Evolutionary conservation across 1,140 invertebrate species (phyloP).

Genomic region (Antheraea mylitta): DNA sequence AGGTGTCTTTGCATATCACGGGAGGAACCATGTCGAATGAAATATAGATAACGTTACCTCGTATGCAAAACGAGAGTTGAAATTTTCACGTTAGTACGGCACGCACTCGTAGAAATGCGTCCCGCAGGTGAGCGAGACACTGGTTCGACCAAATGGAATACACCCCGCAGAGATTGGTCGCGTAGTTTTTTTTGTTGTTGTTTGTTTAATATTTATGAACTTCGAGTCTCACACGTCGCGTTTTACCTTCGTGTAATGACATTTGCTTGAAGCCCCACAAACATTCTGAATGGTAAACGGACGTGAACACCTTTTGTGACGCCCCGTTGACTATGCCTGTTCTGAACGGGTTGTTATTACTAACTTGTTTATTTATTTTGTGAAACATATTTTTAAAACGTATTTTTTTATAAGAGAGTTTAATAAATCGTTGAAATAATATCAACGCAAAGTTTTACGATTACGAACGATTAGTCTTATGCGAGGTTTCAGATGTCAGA

Average conservation of each 20-base stretch:
- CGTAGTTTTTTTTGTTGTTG: conserved; percentile 53
- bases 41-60: conserved; percentile 62
- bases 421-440: too few relatives aligned
- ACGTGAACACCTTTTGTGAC: conserved; percentile 40
- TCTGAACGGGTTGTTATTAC: neutral
- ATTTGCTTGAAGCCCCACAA: conserved; percentile 54
- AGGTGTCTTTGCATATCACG: conserved; percentile 57
- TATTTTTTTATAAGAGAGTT: too few relatives aligned
- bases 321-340: conserved; percentile 28
- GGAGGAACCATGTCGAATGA: conserved; percentile 41
- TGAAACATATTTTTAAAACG: neutral
- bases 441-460: too few relatives aligned
- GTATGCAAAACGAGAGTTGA: conserved; percentile 60
- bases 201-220: conserved; percentile 72
- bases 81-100: conserved; percentile 53
- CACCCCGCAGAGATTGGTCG: conserved; percentile 61
- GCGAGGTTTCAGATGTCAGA: too few relatives aligned
- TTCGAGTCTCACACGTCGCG: conserved; percentile 50
- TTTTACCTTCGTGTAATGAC: conserved; percentile 62
- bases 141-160: conserved; percentile 51
- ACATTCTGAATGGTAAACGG: conserved; percentile 52
- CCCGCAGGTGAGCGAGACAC: conserved; percentile 49
- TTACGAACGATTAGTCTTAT: too few relatives aligned
- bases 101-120: conserved; percentile 61
- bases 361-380: neutral